Percentiles rank a stretch among this genome's conserved stretches.
These are phyloP conservation scores for Bathybates hornii DNA, from an alignment of 2,113 vertebrate species.

Conservation along the genomic window DNA sequence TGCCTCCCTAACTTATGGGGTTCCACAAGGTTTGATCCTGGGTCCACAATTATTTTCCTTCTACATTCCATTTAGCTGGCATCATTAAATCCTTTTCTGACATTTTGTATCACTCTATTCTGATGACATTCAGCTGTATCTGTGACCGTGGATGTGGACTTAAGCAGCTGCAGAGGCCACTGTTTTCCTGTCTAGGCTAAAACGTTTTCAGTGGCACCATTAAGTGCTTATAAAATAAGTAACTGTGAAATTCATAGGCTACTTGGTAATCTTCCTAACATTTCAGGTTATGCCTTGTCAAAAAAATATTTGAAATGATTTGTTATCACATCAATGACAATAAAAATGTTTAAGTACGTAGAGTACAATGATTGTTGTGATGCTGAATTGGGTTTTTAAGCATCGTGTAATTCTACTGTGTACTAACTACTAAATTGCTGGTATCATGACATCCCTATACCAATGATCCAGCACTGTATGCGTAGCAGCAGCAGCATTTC, in stretches of 20 bases:
- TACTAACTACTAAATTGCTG: background rate
- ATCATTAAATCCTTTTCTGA: background rate
- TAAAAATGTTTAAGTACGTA: background rate
- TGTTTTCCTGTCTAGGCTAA: background rate
- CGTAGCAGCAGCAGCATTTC: background rate
- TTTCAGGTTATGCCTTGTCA: background rate
- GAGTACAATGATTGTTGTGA: background rate
- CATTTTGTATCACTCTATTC: background rate
- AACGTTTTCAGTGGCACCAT: background rate
- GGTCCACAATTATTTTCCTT: background rate
- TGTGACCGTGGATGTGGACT: background rate
- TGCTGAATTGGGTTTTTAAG: background rate
- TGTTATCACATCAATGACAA: background rate
- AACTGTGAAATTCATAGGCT: background rate
- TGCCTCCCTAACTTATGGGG: background rate
- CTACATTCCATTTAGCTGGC: background rate
- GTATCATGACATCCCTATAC: background rate
- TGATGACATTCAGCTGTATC: background rate
- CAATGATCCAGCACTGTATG: background rate
- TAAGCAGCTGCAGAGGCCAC: background rate
- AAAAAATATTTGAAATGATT: background rate
- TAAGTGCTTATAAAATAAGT: background rate
- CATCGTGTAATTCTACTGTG: background rate
- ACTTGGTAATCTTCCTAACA: background rate
- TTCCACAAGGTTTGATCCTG: background rate